Percentiles rank a stretch among this genome's conserved stretches.
phyloP scores from a whole-genome alignment of 2,113 vertebrate species.

The Patagioenas fasciata region DNA sequence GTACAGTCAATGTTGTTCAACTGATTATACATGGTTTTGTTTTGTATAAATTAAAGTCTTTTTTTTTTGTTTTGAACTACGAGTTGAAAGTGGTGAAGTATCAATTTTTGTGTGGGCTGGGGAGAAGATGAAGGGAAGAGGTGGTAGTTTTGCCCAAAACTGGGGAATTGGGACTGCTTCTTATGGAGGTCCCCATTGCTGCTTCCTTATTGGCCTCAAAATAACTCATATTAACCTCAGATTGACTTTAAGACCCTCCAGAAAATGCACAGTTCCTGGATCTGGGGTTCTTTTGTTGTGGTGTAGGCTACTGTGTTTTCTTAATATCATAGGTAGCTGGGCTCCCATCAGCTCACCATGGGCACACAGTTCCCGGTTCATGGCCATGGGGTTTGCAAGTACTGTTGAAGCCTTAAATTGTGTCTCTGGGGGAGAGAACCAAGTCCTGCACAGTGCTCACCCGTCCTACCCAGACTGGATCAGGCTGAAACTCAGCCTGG shows the following conservation, averaged over 20 bases:
- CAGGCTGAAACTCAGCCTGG: neutral
- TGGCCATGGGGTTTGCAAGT: neutral
- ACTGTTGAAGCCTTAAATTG: neutral
- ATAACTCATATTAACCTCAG: neutral
- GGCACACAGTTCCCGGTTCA: too few species aligned
- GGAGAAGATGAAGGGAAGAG: neutral
- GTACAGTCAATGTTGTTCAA: conserved; percentile 74
- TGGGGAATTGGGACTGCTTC: neutral
- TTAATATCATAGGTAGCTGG: fast-evolving
- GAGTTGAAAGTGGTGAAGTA: neutral
- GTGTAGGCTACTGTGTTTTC: fast-evolving
- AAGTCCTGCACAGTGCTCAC: too few species aligned
- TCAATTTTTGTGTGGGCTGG: fast-evolving
- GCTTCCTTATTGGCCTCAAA: neutral
- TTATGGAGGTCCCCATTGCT: neutral
- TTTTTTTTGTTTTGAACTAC: conserved; percentile 22
- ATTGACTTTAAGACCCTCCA: too few species aligned
- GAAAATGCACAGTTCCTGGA: neutral
- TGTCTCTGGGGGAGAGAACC: neutral
- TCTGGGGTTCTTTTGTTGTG: neutral
- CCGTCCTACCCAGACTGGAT: neutral
- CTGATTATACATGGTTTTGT: conserved; percentile 38
- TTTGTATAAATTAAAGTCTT: conserved; percentile 68
- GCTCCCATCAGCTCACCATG: neutral
- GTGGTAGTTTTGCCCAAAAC: neutral